Evolutionary conservation across 2,113 vertebrate species (phyloP).

Genomic region (Pandion haliaetus): DNA sequence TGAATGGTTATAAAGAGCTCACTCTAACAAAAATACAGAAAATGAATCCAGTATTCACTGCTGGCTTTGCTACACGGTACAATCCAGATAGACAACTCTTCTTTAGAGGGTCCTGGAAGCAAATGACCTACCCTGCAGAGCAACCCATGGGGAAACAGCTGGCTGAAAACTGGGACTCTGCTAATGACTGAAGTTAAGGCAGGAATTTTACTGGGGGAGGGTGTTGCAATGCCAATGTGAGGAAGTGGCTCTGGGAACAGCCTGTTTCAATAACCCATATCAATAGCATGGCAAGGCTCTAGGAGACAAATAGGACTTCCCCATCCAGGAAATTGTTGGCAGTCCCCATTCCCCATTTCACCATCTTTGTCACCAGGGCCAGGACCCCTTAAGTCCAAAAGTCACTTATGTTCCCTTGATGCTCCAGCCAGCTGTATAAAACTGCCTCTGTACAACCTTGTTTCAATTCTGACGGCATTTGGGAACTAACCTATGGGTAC

Average conservation of each 20-base stretch:
- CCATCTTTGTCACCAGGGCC: background rate
- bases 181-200: background rate
- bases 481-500: background rate
- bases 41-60: slow-evolving; percentile 42
- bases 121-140: background rate
- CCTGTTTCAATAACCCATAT: background rate
- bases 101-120: background rate
- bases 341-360: background rate
- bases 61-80: background rate
- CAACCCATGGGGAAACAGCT: background rate
- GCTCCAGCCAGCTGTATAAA: background rate
- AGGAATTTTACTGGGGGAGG: background rate
- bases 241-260: background rate
- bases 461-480: background rate
- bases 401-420: background rate
- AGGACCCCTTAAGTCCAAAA: background rate
- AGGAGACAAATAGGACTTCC: background rate
- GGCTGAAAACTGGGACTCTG: background rate
- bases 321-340: background rate
- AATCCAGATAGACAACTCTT: slow-evolving; percentile 11
- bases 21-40: slow-evolving; percentile 61
- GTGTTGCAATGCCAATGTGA: background rate
- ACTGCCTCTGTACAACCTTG: background rate
- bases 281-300: background rate
- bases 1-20: slow-evolving; percentile 59